Evolutionary conservation across 2,888 invertebrate species (phyloP).

Genomic region (Synergus itoensis): DNA sequence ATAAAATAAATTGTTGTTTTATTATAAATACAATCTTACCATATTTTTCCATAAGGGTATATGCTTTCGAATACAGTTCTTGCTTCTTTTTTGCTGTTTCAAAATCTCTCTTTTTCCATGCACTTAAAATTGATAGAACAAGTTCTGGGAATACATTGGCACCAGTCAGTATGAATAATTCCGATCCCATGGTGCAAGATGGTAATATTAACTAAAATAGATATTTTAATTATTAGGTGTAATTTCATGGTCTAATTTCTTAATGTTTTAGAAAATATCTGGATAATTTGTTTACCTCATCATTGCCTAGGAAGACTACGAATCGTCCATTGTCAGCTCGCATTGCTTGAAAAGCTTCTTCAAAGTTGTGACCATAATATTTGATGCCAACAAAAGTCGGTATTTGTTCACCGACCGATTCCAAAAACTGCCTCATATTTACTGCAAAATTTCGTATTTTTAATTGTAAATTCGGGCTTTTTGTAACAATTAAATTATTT

Average conservation of each 20-base stretch:
- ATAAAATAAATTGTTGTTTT: not conserved
- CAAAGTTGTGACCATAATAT: constrained; percentile 87
- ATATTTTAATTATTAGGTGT: not conserved
- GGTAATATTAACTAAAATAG: constrained; percentile 82
- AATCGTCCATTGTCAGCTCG: constrained; percentile 79
- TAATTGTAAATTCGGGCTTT: not conserved
- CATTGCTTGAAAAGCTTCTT: constrained; percentile 83
- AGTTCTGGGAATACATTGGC: constrained; percentile 84
- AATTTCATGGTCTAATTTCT: not conserved
- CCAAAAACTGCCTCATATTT: constrained; percentile 85
- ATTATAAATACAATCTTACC: constrained; percentile 66
- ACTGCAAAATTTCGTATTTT: constrained; percentile 79
- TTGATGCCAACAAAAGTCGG: constrained; percentile 91
- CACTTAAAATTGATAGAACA: constrained; percentile 80
- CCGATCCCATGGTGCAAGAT: constrained; percentile 84
- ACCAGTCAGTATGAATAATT: constrained; percentile 86
- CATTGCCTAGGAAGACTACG: constrained; percentile 84
- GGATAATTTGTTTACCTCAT: constrained; percentile 80
- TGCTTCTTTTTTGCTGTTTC: constrained; percentile 79
- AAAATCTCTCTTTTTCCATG: constrained; percentile 78
- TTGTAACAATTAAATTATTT: no score
- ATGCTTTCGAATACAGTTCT: constrained; percentile 67
- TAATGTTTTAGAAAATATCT: constrained; percentile 33
- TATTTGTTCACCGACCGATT: constrained; percentile 81
- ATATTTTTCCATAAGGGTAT: constrained; percentile 74